These are phyloP conservation scores for Galerucella pusilla DNA, from an alignment of 2,888 invertebrate species.

Conservation along the genomic window DNA sequence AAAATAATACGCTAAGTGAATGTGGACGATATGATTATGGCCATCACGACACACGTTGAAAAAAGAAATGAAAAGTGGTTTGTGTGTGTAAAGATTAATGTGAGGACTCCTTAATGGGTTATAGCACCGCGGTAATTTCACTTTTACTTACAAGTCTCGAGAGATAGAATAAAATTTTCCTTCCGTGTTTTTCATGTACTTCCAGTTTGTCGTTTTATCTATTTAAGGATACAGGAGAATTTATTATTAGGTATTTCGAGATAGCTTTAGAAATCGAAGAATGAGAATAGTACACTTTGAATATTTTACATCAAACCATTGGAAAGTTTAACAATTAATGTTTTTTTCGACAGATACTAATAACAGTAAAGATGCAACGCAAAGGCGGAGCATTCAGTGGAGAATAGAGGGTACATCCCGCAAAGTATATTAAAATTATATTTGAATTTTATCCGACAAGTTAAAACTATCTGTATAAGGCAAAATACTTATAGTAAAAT, in stretches of 20 bases:
- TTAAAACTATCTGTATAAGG: too few species aligned
- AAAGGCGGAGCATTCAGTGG: too few species aligned
- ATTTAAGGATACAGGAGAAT: background rate
- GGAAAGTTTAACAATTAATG: background rate
- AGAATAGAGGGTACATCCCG: too few species aligned
- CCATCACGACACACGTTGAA: constrained; percentile 26
- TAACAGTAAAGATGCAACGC: too few species aligned
- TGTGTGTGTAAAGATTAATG: constrained; percentile 3
- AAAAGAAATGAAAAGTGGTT: constrained; percentile 4
- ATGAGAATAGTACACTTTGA: background rate
- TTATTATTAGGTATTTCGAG: background rate
- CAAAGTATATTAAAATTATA: too few species aligned
- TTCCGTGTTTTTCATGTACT: constrained; percentile 13
- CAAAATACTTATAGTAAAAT: too few species aligned
- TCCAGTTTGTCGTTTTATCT: constrained; percentile 7
- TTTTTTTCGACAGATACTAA: background rate
- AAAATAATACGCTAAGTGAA: constrained; percentile 35
- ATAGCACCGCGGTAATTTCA: constrained; percentile 13
- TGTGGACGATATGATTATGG: constrained; percentile 45
- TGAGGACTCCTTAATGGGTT: constrained; percentile 14
- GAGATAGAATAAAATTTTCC: background rate
- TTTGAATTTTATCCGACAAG: too few species aligned
- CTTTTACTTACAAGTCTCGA: constrained; percentile 7
- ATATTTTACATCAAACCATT: background rate
- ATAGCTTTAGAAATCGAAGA: background rate